Conservation (phyloP, 1,140 invertebrate genomes). For the Telenomus remus region DNA sequence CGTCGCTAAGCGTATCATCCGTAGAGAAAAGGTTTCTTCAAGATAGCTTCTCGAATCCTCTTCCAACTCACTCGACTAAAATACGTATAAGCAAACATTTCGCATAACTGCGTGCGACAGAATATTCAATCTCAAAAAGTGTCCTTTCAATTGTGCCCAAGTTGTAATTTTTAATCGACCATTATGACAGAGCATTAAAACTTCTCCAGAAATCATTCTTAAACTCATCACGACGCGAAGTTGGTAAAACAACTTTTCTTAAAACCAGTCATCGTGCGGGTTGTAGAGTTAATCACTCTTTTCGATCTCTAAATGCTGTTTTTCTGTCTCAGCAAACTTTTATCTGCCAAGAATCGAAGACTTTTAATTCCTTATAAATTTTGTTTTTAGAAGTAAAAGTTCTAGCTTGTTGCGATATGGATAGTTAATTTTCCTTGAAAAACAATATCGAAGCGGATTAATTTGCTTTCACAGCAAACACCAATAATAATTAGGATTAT, state of each 20-base stretch:
- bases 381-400: too few relatives aligned
- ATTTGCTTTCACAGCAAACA: not conserved
- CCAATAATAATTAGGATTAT: conserved; percentile 39
- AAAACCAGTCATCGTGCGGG: conserved; percentile 21
- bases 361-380: too few relatives aligned
- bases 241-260: conserved; percentile 2
- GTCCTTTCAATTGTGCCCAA: too few relatives aligned
- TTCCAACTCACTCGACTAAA: not conserved
- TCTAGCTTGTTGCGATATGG: too few relatives aligned
- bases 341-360: too few relatives aligned
- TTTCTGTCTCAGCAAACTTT: conserved; percentile 31
- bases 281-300: conserved; percentile 22
- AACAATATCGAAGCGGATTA: too few relatives aligned
- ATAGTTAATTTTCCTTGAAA: too few relatives aligned
- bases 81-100: conserved; percentile 7
- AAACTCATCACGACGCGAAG: too few relatives aligned
- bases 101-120: not conserved
- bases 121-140: too few relatives aligned
- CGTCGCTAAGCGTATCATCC: conserved; percentile 4
- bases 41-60: conserved; percentile 4
- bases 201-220: too few relatives aligned
- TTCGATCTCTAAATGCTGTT: conserved; percentile 48
- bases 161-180: too few relatives aligned
- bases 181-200: too few relatives aligned
- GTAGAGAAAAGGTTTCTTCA: conserved; percentile 5